Conservation (phyloP, 2,113 vertebrate species). For the Chascanopsetta lugubris region DNA sequence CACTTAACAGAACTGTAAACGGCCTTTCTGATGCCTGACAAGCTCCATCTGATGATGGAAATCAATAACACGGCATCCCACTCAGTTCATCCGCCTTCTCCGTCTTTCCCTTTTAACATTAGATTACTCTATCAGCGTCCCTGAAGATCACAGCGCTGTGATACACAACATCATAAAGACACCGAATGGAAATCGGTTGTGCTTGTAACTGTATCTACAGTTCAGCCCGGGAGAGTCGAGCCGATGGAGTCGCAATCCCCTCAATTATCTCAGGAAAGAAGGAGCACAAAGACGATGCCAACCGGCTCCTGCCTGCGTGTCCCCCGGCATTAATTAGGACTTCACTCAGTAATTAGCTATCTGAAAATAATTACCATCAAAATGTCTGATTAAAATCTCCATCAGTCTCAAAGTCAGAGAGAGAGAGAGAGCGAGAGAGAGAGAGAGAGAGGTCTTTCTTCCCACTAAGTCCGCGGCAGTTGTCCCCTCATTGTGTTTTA, state of each 20-base stretch:
- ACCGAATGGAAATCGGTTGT: neutral
- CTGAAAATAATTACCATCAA: constrained; percentile 72
- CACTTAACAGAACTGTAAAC: constrained; percentile 79
- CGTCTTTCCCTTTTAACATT: constrained; percentile 57
- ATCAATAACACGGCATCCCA: constrained; percentile 72
- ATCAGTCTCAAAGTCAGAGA: constrained; percentile 64
- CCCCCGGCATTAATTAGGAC: constrained; percentile 62
- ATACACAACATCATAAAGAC: constrained; percentile 3
- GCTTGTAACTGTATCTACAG: constrained; percentile 19
- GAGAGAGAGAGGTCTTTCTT: constrained; percentile 35
- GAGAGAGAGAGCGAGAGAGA: constrained; percentile 44
- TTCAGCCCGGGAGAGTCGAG: constrained; percentile 38
- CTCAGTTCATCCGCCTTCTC: constrained; percentile 61
- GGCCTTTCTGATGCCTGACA: constrained; percentile 70
- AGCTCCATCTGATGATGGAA: constrained; percentile 56
- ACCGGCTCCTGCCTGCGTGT: constrained; percentile 43
- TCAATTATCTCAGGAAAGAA: constrained; percentile 47
- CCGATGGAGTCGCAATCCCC: constrained; percentile 45
- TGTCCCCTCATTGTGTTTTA: constrained; percentile 52
- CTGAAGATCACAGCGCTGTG: constrained; percentile 27
- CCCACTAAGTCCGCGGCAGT: constrained; percentile 37
- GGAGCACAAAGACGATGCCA: constrained; percentile 40
- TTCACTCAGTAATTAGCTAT: constrained; percentile 66
- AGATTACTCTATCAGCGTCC: constrained; percentile 55
- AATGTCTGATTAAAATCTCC: constrained; percentile 71